These are phyloP conservation scores for Nephrotoma guestfalica DNA, from an alignment of 2,888 invertebrate genomes.

Conservation along the genomic window DNA sequence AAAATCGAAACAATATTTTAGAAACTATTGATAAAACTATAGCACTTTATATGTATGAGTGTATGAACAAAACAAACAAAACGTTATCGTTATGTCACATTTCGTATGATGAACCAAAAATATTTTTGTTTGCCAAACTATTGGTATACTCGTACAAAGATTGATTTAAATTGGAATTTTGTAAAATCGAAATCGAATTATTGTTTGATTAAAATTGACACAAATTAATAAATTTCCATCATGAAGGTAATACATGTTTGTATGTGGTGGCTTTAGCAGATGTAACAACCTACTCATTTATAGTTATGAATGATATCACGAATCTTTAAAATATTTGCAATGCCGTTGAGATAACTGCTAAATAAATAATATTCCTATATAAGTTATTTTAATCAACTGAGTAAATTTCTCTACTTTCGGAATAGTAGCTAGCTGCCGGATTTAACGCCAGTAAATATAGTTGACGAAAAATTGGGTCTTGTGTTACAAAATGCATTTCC, in stretches of 20 bases:
- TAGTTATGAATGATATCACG: too few relatives aligned
- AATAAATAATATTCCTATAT: too few relatives aligned
- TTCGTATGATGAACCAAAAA: not conserved
- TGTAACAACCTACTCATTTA: too few relatives aligned
- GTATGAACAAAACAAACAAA: not conserved
- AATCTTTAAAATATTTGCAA: not conserved
- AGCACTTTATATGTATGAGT: not conserved
- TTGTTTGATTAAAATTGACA: not conserved
- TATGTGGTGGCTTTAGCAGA: too few relatives aligned
- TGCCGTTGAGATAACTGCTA: too few relatives aligned
- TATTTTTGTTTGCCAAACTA: not conserved
- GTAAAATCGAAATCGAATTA: not conserved
- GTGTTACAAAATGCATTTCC: not conserved
- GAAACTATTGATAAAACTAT: not conserved
- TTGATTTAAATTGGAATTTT: not conserved
- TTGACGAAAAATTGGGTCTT: not conserved
- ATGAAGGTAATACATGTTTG: too few relatives aligned
- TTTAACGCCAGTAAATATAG: too few relatives aligned
- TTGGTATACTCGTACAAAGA: not conserved
- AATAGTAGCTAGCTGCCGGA: too few relatives aligned
- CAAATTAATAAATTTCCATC: not conserved
- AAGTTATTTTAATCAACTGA: too few relatives aligned
- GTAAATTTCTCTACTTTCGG: too few relatives aligned
- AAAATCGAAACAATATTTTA: not conserved
- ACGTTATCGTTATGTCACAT: not conserved